Percentiles rank a stretch among this genome's conserved stretches.
phyloP scores from a whole-genome alignment of 2,888 invertebrate species.

The Limnephilus rhombicus region DNA sequence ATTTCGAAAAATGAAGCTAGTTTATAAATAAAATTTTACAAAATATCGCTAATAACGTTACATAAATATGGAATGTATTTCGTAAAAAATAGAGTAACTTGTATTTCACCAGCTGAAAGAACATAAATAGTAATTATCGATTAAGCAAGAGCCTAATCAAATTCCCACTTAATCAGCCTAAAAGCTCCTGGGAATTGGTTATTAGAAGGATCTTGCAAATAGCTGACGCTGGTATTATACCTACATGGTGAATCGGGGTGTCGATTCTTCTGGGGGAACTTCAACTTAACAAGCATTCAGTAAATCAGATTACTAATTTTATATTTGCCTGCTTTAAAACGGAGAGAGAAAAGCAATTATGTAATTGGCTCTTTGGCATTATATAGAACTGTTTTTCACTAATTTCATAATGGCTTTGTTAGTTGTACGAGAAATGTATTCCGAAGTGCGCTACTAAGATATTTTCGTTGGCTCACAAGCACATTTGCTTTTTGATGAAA shows the following conservation, averaged over 20 bases:
- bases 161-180: not conserved
- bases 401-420: not conserved
- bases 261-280: not conserved
- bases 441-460: not conserved
- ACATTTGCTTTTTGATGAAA: not conserved
- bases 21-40: no score
- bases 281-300: conserved; percentile 22
- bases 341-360: conserved; percentile 34
- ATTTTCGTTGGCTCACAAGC: not conserved
- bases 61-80: no score
- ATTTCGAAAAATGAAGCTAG: no score
- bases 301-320: conserved; percentile 44
- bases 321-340: conserved; percentile 29
- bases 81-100: no score
- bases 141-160: not conserved
- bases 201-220: not conserved
- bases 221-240: not conserved
- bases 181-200: conserved; percentile 11
- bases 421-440: not conserved
- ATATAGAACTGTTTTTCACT: conserved; percentile 12
- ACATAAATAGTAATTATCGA: not conserved
- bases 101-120: not conserved
- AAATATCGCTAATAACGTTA: no score
- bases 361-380: conserved; percentile 52
- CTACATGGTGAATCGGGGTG: not conserved